These are phyloP conservation scores for Conomelus anceps DNA, from an alignment of 2,888 invertebrate genomes.

Conservation along the genomic window DNA sequence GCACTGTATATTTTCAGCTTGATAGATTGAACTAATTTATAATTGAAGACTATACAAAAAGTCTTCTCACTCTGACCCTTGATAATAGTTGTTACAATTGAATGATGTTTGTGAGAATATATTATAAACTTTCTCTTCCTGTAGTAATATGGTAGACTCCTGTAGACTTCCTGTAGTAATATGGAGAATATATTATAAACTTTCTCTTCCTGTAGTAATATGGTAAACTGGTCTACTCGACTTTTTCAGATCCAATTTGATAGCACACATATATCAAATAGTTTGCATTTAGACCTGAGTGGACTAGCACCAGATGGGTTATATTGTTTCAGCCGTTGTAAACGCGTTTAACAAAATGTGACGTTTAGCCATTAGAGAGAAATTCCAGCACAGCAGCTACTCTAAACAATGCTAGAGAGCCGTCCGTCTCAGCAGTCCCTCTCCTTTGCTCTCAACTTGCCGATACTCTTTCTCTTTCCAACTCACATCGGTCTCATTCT, in stretches of 20 bases:
- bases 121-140: neutral
- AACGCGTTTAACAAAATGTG: neutral
- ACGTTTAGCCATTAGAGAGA: neutral
- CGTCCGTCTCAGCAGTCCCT: neutral
- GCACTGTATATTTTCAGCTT: too few relatives aligned
- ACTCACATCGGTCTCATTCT: neutral
- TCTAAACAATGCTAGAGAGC: neutral
- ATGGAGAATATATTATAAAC: too few relatives aligned
- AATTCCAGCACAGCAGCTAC: neutral
- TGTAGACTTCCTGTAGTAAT: too few relatives aligned
- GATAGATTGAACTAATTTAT: too few relatives aligned
- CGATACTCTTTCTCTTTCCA: neutral
- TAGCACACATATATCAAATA: neutral
- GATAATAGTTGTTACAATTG: too few relatives aligned
- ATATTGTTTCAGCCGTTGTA: neutral
- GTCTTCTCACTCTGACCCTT: too few relatives aligned
- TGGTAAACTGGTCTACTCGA: neutral
- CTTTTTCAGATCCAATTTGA: neutral
- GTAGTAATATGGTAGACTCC: neutral
- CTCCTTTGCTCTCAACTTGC: too few relatives aligned
- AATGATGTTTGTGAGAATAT: too few relatives aligned
- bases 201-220: neutral
- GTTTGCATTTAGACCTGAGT: neutral
- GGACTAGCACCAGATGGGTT: neutral
- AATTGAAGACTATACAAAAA: too few relatives aligned